Evolutionary conservation across 2,113 vertebrate species (phyloP), one percentile per base, ranked within the genome.

Genomic region (Sterrhoptilus dennistouni): DNA sequence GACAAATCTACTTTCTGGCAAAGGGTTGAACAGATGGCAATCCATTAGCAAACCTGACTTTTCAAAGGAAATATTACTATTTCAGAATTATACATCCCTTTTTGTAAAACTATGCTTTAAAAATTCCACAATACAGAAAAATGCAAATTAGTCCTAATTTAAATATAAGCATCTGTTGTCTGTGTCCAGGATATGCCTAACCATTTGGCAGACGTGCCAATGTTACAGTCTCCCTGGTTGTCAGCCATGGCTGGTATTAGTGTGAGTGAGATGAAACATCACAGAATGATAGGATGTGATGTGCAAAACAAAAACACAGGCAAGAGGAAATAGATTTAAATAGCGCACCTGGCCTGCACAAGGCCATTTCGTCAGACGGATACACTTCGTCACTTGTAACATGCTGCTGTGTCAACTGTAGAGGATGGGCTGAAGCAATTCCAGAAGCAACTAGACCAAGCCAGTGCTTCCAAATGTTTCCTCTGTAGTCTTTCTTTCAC

Each of bases 1-100:
- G 95, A 90, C 95, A 97, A 97, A 97, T 96, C 96, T 96, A 89
- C 88, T 97, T 96, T 90, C 89, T 75, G 93, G 90, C 89, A 91
- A 95, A 97, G 81, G 78, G 78, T 56, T 95, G 95, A 93, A 93
- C 97, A 98, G 97, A 98, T 98, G 98, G 97, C 95, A 96, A 83
- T 97, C 96, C 96, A 97, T 97, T 97, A 97, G 87, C 89, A 97
- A 97, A 96, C 94, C 95, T 92, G 91, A 94, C 76, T 97, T 96
- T 95, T 95, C 90, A 96, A 90, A 96, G 65, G 65, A 79, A 95
- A 96, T 92, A 96, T 96, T 96, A 77, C 68, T 97, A 35, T 94
- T 96, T 96, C 83, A 95, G 90, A 95, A 92, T 97, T 90, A 96
- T 54, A 45, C 33, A 70, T 87, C 81, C 60, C 83, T 85, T 89